These are phyloP conservation scores for Palythoa heliodiscus DNA, from an alignment of 92 coral and sea anemone species.

Conservation along the genomic window DNA sequence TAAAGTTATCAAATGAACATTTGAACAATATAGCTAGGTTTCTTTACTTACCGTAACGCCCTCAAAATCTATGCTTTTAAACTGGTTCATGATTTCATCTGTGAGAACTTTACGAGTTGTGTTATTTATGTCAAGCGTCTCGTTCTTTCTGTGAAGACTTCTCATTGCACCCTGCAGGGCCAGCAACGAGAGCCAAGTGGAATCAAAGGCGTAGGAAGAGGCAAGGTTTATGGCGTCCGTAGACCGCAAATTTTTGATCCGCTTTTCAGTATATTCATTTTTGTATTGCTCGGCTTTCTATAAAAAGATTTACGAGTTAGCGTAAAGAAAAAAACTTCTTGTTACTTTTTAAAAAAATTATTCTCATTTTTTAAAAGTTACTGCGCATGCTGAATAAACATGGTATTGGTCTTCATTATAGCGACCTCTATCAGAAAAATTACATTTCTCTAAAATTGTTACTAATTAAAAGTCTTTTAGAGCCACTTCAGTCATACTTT, in stretches of 20 bases:
- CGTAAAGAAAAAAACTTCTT: not conserved
- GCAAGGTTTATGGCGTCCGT: not conserved
- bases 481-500: too few relatives aligned
- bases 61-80: constrained; percentile 51
- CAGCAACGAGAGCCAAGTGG: constrained; percentile 65
- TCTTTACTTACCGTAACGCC: constrained; percentile 76
- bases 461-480: too few relatives aligned
- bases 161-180: constrained; percentile 64
- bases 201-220: constrained; percentile 67
- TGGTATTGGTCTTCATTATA: too few relatives aligned
- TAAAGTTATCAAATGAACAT: not conserved
- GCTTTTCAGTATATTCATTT: constrained; percentile 6
- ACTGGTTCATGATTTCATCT: not conserved
- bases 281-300: constrained; percentile 19
- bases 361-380: too few relatives aligned
- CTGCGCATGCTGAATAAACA: too few relatives aligned
- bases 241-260: not conserved
- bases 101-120: not conserved
- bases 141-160: constrained; percentile 32
- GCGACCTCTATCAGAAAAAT: too few relatives aligned
- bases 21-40: not conserved
- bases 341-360: too few relatives aligned
- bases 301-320: not conserved
- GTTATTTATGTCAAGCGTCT: constrained; percentile 33
- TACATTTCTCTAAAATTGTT: too few relatives aligned